Evolutionary conservation across 2,113 vertebrate species (phyloP).

Genomic region (Oreochromis tanganicae): DNA sequence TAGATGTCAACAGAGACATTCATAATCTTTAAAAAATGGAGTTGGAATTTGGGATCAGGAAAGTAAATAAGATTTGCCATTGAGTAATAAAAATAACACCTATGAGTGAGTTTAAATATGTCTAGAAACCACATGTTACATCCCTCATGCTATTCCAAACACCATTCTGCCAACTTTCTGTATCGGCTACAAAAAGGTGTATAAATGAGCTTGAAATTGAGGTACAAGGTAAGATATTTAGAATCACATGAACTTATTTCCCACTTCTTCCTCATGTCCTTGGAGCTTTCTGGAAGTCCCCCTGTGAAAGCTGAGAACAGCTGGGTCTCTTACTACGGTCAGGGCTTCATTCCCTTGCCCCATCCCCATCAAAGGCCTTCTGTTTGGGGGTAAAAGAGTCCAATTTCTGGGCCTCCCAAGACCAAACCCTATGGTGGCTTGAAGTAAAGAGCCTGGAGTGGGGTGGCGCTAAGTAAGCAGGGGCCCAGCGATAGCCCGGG

Average conservation of each 20-base stretch:
- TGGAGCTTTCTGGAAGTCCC: conserved; percentile 54
- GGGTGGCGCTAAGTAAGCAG: conserved; percentile 48
- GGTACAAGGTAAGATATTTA: conserved; percentile 15
- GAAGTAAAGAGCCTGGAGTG: neutral
- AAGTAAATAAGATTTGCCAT: neutral
- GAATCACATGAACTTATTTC: conserved; percentile 15
- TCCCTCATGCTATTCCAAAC: neutral
- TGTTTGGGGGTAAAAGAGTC: conserved; percentile 46
- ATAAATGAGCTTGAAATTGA: neutral
- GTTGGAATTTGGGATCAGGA: neutral
- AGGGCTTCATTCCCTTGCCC: conserved; percentile 31
- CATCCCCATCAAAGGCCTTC: conserved; percentile 57
- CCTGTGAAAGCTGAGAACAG: conserved; percentile 53
- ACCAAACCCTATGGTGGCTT: conserved; percentile 8
- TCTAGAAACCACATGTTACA: neutral
- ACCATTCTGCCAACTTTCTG: neutral
- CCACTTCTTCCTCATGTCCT: conserved; percentile 13
- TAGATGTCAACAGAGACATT: neutral
- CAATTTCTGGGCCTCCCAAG: conserved; percentile 52
- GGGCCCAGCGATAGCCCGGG: conserved; percentile 37
- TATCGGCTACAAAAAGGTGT: neutral
- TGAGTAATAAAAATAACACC: neutral
- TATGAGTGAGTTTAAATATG: neutral
- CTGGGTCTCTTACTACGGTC: conserved; percentile 23
- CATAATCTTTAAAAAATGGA: neutral